phyloP scores from a whole-genome alignment of 2,888 invertebrate genomes.

The Rhabditophanes sp. region DNA sequence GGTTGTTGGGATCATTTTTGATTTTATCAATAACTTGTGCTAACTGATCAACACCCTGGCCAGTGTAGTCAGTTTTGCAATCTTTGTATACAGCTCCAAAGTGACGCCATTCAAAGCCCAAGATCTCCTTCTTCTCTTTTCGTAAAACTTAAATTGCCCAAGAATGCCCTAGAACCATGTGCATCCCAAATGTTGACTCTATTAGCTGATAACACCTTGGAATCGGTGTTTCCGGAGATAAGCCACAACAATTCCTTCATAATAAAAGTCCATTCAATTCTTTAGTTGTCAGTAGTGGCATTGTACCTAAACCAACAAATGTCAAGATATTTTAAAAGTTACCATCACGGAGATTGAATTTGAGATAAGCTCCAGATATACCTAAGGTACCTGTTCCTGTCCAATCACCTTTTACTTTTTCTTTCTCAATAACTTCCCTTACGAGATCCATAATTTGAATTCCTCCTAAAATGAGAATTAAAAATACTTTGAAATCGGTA shows the following conservation, averaged over 20 bases:
- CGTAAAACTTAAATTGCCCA: slow-evolving; percentile 68
- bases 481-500: no score
- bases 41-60: slow-evolving; percentile 75
- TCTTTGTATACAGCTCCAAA: slow-evolving; percentile 75
- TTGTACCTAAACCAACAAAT: slow-evolving; percentile 16
- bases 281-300: slow-evolving; percentile 86
- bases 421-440: slow-evolving; percentile 53
- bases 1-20: slow-evolving; percentile 49
- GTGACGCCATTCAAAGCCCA: slow-evolving; percentile 91
- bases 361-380: slow-evolving; percentile 75
- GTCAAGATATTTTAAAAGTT: no score
- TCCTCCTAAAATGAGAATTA: no score
- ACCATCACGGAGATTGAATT: slow-evolving; percentile 58
- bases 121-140: slow-evolving; percentile 80
- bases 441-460: slow-evolving; percentile 59
- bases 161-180: slow-evolving; percentile 70
- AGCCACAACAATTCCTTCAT: slow-evolving; percentile 84
- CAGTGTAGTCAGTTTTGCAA: slow-evolving; percentile 65
- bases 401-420: slow-evolving; percentile 60
- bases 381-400: slow-evolving; percentile 77
- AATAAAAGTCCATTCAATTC: slow-evolving; percentile 73
- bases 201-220: slow-evolving; percentile 60
- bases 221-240: slow-evolving; percentile 65
- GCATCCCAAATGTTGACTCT: slow-evolving; percentile 80
- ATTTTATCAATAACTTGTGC: slow-evolving; percentile 62